Evolutionary conservation across 2,888 invertebrate species (phyloP), one percentile per base, ranked within the genome.

Genomic region (Parthenolecanium corni): DNA sequence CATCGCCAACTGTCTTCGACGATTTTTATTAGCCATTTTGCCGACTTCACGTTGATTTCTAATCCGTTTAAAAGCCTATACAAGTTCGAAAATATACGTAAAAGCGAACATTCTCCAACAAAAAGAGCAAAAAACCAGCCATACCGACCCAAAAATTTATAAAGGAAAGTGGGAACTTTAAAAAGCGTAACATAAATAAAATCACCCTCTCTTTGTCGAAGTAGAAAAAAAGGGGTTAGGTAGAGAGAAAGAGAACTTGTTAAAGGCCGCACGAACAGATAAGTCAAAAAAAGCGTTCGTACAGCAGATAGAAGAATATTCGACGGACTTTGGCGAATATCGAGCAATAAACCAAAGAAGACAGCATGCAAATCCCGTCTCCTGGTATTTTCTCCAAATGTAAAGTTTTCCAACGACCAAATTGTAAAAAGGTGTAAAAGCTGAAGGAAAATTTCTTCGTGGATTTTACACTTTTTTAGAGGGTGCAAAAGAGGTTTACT

Each of bases 301-400:
- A 31, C 31, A 31, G 31, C n/a, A n/a, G n/a, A n/a, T n/a, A 9
- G 5, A 31, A 31, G 9, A 31, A 61, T 61, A 61, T 61, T 61
- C 61, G 61, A 49, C 49, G 61, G 61, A 61, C 61, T 61, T 61
- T 23, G 51, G 46, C 57, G 61, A 61, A 38, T 51, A 21, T 61
- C 51, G 38, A 23, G 61, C 61, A 61, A 61, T 61, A 61, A 61
- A 61, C 61, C 51, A 61, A 61, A 61, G 38, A 61, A 61, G 61
- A 61, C 61, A 61, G 61, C 61, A 38, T 49, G 61, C 51, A 61
- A 49, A 49, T 49, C 49, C 46, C 40, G 20, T 49, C 49, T 16
- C 23, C 49, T 14, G 9, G 31, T 31, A 31, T 31, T 31, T 31
- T 31, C 31, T 31, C 9, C 31, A 9, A 4, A 31, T 9, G 31